A percentile compares a stretch with the other conserved stretches of the same genome.
Evolutionary conservation across 2,888 invertebrate genomes (phyloP).

Genomic region (Erebia aethiops): DNA sequence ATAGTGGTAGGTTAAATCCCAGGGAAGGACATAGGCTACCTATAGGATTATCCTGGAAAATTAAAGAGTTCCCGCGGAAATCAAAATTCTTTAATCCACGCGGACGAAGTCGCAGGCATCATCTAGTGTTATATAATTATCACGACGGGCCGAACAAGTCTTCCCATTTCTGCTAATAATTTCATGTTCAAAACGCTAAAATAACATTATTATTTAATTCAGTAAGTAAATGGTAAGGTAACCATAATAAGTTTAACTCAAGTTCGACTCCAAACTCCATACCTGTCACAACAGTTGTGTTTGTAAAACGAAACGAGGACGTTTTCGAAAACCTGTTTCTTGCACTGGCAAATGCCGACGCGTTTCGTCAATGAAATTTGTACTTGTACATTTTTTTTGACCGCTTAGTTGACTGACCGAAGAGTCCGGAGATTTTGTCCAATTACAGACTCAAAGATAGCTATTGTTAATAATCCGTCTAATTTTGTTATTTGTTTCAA

Average conservation of each 20-base stretch:
- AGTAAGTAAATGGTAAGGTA: neutral
- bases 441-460: constrained; percentile 36
- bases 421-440: constrained; percentile 46
- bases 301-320: constrained; percentile 63
- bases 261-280: constrained; percentile 41
- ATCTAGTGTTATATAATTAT: too few relatives aligned
- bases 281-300: constrained; percentile 55
- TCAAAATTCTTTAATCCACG: too few relatives aligned
- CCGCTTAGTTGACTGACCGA: constrained; percentile 44
- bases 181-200: too few relatives aligned
- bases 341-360: constrained; percentile 50
- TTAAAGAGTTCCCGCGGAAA: too few relatives aligned
- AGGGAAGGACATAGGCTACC: too few relatives aligned
- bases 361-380: constrained; percentile 59
- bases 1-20: too few relatives aligned
- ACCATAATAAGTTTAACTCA: constrained; percentile 14
- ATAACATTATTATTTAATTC: neutral
- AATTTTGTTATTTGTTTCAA: constrained; percentile 30
- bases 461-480: constrained; percentile 18
- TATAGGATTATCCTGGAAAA: too few relatives aligned
- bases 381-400: constrained; percentile 45
- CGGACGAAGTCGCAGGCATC: too few relatives aligned
- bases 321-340: constrained; percentile 60
- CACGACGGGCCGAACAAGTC: too few relatives aligned
- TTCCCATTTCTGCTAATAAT: too few relatives aligned